These are phyloP conservation scores for Notothenia coriiceps DNA, from an alignment of 2,113 vertebrate species.

Conservation along the genomic window DNA sequence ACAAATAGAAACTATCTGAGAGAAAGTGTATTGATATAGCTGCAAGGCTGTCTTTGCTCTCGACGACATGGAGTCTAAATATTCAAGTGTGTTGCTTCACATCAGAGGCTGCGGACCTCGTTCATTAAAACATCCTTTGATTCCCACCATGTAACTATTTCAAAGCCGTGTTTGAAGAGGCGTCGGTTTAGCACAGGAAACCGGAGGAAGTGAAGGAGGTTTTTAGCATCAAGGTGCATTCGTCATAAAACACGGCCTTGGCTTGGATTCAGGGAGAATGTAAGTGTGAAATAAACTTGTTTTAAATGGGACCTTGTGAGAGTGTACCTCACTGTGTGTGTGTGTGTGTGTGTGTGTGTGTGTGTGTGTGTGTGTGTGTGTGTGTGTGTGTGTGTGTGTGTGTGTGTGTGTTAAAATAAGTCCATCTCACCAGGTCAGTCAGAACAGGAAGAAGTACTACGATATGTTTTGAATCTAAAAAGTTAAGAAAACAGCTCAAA, in stretches of 20 bases:
- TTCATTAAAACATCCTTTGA: slow-evolving; percentile 52
- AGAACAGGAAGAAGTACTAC: too few relatives aligned
- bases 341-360: too few relatives aligned
- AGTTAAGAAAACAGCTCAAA: too few relatives aligned
- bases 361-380: too few relatives aligned
- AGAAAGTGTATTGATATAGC: slow-evolving; percentile 18
- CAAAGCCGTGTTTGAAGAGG: slow-evolving; percentile 33
- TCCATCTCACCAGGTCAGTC: background rate
- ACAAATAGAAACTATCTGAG: slow-evolving; percentile 20
- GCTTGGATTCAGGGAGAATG: slow-evolving; percentile 1
- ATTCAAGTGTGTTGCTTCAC: background rate
- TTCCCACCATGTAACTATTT: slow-evolving; percentile 11
- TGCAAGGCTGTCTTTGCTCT: background rate
- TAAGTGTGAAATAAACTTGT: background rate
- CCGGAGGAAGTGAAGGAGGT: background rate
- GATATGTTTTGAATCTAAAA: too few relatives aligned
- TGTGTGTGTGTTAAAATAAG: too few relatives aligned
- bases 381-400: too few relatives aligned
- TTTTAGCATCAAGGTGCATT: background rate
- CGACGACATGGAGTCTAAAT: background rate
- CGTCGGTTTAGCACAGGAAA: slow-evolving; percentile 2
- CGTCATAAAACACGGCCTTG: background rate
- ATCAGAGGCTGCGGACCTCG: slow-evolving; percentile 15
- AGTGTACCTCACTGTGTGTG: too few relatives aligned
- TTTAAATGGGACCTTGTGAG: too few relatives aligned